Conservation (phyloP, 2,797 vertebrate genomes). For the Allochrocebus solatus region DNA sequence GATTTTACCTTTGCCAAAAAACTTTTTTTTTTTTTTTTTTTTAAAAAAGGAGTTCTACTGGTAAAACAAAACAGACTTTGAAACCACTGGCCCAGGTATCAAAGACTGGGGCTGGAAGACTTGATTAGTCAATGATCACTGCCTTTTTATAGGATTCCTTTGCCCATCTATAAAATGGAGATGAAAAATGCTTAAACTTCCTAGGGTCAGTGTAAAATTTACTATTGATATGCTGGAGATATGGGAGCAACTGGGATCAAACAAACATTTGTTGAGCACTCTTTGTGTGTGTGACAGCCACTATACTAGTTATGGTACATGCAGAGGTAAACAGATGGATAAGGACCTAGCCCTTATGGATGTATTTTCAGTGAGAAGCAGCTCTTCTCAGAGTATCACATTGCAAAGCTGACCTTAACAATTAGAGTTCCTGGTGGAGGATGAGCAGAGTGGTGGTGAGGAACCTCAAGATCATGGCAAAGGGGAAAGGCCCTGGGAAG, state of each 20-base stretch:
- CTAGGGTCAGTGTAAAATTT: not conserved
- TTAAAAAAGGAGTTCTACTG: not conserved
- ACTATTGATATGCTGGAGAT: not conserved
- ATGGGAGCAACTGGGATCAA: not conserved
- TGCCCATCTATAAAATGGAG: not conserved
- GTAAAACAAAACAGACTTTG: not conserved
- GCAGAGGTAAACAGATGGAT: not conserved
- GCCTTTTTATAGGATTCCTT: not conserved
- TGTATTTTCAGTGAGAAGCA: not conserved
- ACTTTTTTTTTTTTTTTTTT: too few relatives aligned
- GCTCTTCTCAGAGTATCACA: conserved; percentile 2
- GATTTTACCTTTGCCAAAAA: conserved; percentile 21
- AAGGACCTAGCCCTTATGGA: not conserved
- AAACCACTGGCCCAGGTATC: not conserved
- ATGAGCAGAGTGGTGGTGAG: not conserved
- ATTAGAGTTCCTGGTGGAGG: not conserved
- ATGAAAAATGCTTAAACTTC: not conserved
- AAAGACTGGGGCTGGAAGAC: not conserved
- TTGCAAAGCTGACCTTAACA: not conserved
- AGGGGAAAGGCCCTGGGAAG: not conserved
- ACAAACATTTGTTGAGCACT: not conserved
- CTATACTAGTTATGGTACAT: not conserved
- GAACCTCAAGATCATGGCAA: not conserved
- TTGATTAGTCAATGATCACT: not conserved
- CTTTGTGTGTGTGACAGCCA: not conserved